Evolutionary conservation across 2,113 vertebrate genomes (phyloP), one percentile per base, ranked within the genome.

Genomic region (Boleophthalmus pectinirostris): DNA sequence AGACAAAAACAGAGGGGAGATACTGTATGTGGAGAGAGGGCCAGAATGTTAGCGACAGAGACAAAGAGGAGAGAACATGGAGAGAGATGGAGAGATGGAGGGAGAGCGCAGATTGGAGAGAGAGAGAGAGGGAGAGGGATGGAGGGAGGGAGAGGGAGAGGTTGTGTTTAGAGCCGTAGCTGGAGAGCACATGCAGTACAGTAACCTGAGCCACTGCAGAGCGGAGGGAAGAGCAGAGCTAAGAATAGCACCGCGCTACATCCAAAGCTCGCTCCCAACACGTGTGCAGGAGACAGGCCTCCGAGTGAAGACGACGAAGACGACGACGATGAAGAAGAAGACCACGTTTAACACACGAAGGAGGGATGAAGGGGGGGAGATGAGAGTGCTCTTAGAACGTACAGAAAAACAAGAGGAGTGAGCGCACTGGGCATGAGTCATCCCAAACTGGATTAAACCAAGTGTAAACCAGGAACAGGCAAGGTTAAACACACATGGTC

Each of bases 201-300:
- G 91, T 87, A 92, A 92, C 90, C 79, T 70, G 90, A 93, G 87
- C 88, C 83, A 85, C 77, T 92, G 90, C 91, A 90, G 86, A 75
- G 82, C 82, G 64, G 79, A 82, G 85, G 76, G 83, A 78, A 79
- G 78, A 69, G 58, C 21, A 73, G 25, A 14, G 75, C 90, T 90
- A 91, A 92, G 84, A 92, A 92, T 91, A 92, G 70, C 43, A 51
- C 3, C 67, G 68, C n/a, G 61, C 56, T 58, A 58, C 56, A 11
- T 25, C 23, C 56, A 58, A 23, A 23, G 23, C 56, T 58, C 56
- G 21, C 57, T 29, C 58, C 56, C 0, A 61, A 61, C 58, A 61
- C 58, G 58, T 61, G 58, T 61, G 58, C 58, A 58, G 13, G 56
- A 58, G 56, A 58, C 56, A 23, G 51, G 49, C 49, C 49, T 18